These are phyloP conservation scores for Zapornia atra DNA, from an alignment of 2,113 vertebrate species.

Conservation along the genomic window DNA sequence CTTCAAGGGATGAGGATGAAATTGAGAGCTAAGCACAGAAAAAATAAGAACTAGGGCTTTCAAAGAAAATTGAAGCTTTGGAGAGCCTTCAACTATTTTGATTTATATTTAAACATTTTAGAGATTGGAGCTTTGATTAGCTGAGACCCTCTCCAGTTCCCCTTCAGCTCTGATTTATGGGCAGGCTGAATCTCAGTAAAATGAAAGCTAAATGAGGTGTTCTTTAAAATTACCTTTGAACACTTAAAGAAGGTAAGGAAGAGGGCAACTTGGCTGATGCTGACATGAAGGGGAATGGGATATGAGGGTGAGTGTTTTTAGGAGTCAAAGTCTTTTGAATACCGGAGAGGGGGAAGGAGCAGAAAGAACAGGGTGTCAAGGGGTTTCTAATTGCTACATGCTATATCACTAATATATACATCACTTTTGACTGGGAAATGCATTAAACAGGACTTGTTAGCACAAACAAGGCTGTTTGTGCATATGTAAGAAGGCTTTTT, in stretches of 20 bases:
- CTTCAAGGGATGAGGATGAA: slow-evolving; percentile 70
- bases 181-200: slow-evolving; percentile 67
- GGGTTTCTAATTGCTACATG: background rate
- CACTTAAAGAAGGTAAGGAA: slow-evolving; percentile 70
- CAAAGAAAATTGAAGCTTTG: slow-evolving; percentile 78
- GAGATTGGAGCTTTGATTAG: slow-evolving; percentile 80
- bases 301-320: slow-evolving; percentile 46
- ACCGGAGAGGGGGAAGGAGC: background rate
- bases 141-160: slow-evolving; percentile 71
- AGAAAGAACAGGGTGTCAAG: background rate
- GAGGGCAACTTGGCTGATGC: slow-evolving; percentile 63
- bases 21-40: slow-evolving; percentile 65
- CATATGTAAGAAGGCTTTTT: background rate
- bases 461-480: background rate
- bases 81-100: slow-evolving; percentile 78
- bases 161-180: slow-evolving; percentile 76
- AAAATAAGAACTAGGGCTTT: slow-evolving; percentile 72
- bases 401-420: background rate
- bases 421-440: background rate
- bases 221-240: slow-evolving; percentile 78
- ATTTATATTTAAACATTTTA: slow-evolving; percentile 82
- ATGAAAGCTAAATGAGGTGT: slow-evolving; percentile 79
- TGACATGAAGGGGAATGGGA: slow-evolving; percentile 69
- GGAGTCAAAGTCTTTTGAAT: background rate
- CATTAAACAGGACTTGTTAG: background rate